Evolutionary conservation across 2,113 vertebrate species (phyloP).

Genomic region (Pardalotus punctatus): DNA sequence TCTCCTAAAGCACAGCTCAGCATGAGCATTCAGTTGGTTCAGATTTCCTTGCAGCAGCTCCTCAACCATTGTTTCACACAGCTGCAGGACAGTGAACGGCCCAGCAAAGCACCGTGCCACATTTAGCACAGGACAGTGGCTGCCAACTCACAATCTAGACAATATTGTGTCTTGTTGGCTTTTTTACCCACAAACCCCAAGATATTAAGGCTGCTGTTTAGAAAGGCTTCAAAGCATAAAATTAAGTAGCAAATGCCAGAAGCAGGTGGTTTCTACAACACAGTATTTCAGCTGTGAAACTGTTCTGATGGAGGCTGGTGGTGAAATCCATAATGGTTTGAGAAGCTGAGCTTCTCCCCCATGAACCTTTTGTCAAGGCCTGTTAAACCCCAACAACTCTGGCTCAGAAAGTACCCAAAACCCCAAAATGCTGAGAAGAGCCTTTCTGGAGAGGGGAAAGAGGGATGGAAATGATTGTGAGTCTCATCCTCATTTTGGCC

Average conservation of each 20-base stretch:
- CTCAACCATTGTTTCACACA: not conserved
- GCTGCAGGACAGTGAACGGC: not conserved
- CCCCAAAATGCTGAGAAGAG: not conserved
- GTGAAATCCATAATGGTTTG: not conserved
- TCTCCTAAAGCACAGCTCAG: conserved; percentile 81
- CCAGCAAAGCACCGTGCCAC: rapidly evolving
- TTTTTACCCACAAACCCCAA: not conserved
- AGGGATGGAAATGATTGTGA: not conserved
- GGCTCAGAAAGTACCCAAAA: not conserved
- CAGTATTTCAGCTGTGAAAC: not conserved
- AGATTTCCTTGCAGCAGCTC: not conserved
- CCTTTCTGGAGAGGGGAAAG: not conserved
- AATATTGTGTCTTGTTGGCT: not conserved
- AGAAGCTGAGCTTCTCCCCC: not conserved
- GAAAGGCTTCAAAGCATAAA: not conserved
- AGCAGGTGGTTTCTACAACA: not conserved
- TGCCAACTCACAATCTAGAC: not conserved
- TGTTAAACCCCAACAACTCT: not conserved
- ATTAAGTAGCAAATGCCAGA: not conserved
- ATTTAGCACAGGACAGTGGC: not conserved
- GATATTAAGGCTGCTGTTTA: not conserved
- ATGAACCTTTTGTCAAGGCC: not conserved
- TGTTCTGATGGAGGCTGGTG: not conserved
- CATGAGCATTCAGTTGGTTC: not conserved
- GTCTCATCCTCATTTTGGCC: not conserved